Evolutionary conservation across 2,797 vertebrate species (phyloP).

Genomic region (Lepilemur septentrionalis): DNA sequence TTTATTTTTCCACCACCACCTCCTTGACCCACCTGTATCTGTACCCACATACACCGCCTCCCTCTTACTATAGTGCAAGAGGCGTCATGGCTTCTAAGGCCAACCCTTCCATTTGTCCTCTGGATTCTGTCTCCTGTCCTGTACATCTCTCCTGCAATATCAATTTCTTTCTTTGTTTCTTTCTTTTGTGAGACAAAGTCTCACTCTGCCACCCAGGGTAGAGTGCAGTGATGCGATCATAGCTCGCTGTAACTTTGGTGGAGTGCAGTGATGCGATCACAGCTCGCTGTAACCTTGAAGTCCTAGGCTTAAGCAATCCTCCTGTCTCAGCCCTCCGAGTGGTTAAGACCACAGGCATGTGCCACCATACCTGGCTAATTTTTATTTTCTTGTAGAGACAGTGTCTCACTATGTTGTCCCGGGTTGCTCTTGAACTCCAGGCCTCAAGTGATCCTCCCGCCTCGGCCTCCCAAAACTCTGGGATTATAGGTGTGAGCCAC

Average conservation of each 20-base stretch:
- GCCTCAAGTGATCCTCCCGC: neutral
- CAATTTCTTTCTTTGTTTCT: neutral
- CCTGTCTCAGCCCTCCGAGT: neutral
- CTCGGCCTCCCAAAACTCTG: neutral
- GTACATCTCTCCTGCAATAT: neutral
- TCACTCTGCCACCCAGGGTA: neutral
- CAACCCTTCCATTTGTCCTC: neutral
- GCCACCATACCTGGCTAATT: neutral
- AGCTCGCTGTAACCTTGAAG: neutral
- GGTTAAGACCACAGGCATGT: neutral
- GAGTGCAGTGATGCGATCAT: neutral
- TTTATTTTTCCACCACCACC: neutral
- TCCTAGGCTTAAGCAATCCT: neutral
- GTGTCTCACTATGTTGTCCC: neutral
- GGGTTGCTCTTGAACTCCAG: neutral
- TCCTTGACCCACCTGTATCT: neutral
- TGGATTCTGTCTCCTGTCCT: neutral
- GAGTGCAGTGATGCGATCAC: neutral
- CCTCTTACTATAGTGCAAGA: neutral
- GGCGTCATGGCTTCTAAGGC: neutral
- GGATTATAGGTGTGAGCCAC: neutral
- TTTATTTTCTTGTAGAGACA: neutral
- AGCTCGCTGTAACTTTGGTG: neutral
- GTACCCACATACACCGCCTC: fast-evolving
- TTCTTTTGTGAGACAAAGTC: too few species aligned